phyloP scores from a whole-genome alignment of 1,140 invertebrate genomes.

The Drosophila bocki region DNA sequence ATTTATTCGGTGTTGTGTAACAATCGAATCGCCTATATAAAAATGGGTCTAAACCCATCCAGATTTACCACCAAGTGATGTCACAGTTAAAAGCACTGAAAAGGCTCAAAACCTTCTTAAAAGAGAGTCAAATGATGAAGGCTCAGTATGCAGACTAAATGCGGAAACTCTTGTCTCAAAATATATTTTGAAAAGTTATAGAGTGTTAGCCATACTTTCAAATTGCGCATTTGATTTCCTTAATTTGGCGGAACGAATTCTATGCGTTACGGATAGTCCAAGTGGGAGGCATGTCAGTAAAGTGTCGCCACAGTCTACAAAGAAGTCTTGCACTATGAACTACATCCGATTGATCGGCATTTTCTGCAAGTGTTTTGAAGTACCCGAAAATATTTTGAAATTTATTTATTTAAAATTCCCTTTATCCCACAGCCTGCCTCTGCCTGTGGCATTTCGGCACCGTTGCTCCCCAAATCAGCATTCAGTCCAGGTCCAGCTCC shows the following conservation, averaged over 20 bases:
- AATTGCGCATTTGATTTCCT: background rate
- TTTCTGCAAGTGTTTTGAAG: constrained; percentile 13
- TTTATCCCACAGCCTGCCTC: background rate
- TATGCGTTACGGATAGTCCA: background rate
- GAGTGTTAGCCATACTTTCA: background rate
- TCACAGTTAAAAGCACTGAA: no score
- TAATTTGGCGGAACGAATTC: background rate
- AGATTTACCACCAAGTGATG: no score
- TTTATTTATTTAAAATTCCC: background rate
- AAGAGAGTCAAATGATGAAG: no score
- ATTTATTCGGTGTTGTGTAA: constrained; percentile 4
- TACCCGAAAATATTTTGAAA: no score
- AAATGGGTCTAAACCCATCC: background rate
- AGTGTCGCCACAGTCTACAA: background rate
- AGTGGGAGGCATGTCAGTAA: background rate
- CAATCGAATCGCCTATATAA: background rate
- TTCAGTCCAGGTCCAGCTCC: constrained; percentile 4
- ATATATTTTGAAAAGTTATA: background rate
- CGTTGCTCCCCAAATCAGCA: background rate
- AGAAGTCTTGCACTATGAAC: constrained; percentile 4
- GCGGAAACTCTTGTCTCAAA: no score
- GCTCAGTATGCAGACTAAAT: no score
- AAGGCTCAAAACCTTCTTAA: no score
- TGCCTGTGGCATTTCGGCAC: background rate
- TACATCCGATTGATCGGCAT: constrained; percentile 1